phyloP scores from a whole-genome alignment of 2,113 vertebrate genomes.

The Chaetops frenatus region DNA sequence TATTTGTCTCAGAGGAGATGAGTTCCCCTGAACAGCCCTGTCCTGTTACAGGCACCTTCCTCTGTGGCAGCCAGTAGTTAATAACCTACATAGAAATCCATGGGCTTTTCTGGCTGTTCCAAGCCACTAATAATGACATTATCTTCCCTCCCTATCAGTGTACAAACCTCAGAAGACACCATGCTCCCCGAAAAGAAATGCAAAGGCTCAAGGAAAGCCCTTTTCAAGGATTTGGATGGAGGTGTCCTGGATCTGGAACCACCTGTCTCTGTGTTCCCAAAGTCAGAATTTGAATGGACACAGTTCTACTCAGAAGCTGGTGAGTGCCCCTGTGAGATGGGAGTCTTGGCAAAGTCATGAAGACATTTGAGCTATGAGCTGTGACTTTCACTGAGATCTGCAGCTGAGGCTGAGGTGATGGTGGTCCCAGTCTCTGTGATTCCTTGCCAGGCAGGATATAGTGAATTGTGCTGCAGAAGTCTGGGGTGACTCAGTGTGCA shows the following conservation, averaged over 20 bases:
- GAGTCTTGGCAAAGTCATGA: background rate
- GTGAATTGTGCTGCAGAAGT: background rate
- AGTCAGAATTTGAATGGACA: conserved; percentile 57
- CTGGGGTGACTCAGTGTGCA: background rate
- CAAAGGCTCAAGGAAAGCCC: conserved; percentile 56
- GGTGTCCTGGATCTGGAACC: conserved; percentile 48
- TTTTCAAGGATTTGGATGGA: conserved; percentile 77
- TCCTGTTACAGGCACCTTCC: background rate
- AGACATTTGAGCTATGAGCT: fast-evolving
- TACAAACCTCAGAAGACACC: background rate
- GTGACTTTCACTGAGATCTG: background rate
- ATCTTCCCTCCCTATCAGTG: background rate
- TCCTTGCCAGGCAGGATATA: background rate
- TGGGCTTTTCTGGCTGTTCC: background rate
- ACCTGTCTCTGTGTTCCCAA: conserved; percentile 69
- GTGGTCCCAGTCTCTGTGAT: background rate
- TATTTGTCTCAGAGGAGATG: background rate
- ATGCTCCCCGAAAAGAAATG: background rate
- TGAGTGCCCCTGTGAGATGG: background rate
- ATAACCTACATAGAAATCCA: background rate
- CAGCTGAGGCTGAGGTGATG: fast-evolving
- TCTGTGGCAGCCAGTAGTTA: background rate
- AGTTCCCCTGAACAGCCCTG: background rate
- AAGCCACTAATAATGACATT: background rate
- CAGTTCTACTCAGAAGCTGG: conserved; percentile 64